A percentile compares a stretch with the other conserved stretches of the same genome.
Evolutionary conservation across 2,888 invertebrate species (phyloP).

Genomic region (Helicoverpa assulta): DNA sequence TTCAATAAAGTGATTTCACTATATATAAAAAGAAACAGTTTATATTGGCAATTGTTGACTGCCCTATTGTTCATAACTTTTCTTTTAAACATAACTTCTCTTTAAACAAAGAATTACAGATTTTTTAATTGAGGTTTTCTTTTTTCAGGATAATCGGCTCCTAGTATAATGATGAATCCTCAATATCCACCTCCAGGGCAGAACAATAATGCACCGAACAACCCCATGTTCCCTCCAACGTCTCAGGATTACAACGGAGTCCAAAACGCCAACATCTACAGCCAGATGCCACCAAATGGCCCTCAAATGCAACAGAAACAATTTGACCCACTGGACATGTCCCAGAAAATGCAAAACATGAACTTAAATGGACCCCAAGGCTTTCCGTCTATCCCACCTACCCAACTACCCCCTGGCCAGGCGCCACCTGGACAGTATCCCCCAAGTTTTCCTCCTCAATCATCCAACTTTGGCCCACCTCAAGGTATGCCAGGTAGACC

Average conservation of each 20-base stretch:
- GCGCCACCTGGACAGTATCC: conserved; percentile 77
- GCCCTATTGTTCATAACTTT: neutral
- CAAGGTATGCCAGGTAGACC: conserved; percentile 64
- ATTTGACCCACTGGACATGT: conserved; percentile 77
- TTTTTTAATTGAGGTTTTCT: neutral
- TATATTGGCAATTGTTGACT: neutral
- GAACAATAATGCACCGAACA: conserved; percentile 84
- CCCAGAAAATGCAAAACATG: conserved; percentile 87
- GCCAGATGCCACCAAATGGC: conserved; percentile 74
- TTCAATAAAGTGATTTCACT: neutral
- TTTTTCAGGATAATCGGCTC: conserved; percentile 72
- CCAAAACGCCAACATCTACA: conserved; percentile 82
- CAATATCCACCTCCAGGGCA: conserved; percentile 86
- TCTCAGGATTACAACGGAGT: conserved; percentile 84
- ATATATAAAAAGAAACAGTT: neutral
- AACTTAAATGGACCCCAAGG: conserved; percentile 83
- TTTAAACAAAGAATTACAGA: no score
- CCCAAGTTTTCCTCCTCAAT: conserved; percentile 75
- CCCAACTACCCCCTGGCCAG: conserved; percentile 80
- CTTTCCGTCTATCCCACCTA: conserved; percentile 75
- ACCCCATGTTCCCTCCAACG: conserved; percentile 80
- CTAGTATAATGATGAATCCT: conserved; percentile 85
- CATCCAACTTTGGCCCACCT: conserved; percentile 72
- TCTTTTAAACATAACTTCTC: no score
- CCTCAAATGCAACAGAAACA: conserved; percentile 61